phyloP scores from a whole-genome alignment of 2,113 vertebrate genomes.

The Capreolus pygargus region DNA sequence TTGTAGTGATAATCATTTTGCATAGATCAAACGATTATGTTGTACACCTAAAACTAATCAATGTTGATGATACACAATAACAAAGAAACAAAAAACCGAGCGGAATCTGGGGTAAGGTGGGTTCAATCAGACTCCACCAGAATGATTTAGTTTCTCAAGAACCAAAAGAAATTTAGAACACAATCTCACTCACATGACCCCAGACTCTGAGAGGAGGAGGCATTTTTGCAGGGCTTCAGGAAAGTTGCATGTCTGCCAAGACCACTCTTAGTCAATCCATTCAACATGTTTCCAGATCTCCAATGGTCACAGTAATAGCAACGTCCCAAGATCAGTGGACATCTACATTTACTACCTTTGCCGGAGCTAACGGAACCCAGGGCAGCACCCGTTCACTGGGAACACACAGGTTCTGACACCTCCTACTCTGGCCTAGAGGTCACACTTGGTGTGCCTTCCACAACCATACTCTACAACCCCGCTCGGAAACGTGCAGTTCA shows the following conservation, averaged over 20 bases:
- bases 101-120: not conserved
- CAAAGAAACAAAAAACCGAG: not conserved
- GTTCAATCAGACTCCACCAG: not conserved
- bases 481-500: not conserved
- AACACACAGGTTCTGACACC: not conserved
- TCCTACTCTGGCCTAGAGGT: not conserved
- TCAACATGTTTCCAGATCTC: not conserved
- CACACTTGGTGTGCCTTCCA: not conserved
- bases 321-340: not conserved
- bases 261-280: not conserved
- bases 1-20: not conserved
- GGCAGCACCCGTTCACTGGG: too few species aligned
- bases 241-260: not conserved
- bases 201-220: not conserved
- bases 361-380: accelerated
- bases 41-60: not conserved
- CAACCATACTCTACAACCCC: not conserved
- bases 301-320: not conserved
- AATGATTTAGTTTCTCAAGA: not conserved
- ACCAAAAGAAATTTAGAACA: not conserved
- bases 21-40: not conserved
- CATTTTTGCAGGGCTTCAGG: not conserved
- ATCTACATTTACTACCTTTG: not conserved
- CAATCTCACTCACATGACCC: not conserved
- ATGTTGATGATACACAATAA: not conserved